Percentiles rank a stretch among this genome's conserved stretches.
phyloP scores from a whole-genome alignment of 1,140 invertebrate species.

The Oreohelix idahoensis region DNA sequence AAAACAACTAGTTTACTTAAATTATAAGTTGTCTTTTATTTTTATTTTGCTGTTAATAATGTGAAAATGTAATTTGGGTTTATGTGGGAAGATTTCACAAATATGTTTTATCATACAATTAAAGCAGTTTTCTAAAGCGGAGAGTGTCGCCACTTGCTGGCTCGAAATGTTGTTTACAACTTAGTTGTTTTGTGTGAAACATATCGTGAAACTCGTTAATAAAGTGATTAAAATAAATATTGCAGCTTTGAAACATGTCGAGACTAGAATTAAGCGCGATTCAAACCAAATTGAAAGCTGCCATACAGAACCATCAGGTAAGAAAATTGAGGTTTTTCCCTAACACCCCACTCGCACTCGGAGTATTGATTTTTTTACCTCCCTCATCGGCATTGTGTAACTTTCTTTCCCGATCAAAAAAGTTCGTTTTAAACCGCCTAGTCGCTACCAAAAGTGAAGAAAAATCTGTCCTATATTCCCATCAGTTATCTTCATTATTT shows the following conservation, averaged over 20 bases:
- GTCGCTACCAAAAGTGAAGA: not conserved
- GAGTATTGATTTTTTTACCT: slow-evolving; percentile 35
- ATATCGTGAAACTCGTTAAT: not conserved
- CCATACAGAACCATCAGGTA: slow-evolving; percentile 73
- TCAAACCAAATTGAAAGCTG: slow-evolving; percentile 68
- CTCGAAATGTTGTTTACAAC: slow-evolving; percentile 24
- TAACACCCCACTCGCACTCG: slow-evolving; percentile 9
- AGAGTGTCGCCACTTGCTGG: slow-evolving; percentile 16
- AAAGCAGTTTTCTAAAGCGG: slow-evolving; percentile 9
- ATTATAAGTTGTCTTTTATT: not conserved
- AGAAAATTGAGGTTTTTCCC: slow-evolving; percentile 36
- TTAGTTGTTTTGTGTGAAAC: slow-evolving; percentile 1
- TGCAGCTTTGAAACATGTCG: slow-evolving; percentile 45
- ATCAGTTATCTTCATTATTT: not conserved
- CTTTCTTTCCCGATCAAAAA: slow-evolving; percentile 21
- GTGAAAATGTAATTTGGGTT: not conserved
- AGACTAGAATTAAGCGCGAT: slow-evolving; percentile 65
- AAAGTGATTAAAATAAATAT: not conserved
- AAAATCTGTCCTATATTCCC: not conserved
- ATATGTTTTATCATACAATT: not conserved
- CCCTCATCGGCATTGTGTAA: slow-evolving; percentile 1
- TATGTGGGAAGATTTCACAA: not conserved
- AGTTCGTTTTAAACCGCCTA: not conserved
- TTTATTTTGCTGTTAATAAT: not conserved
- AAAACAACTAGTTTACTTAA: not conserved